Conservation (phyloP, 2,113 vertebrate species). For the Anarrhichthys ocellatus region DNA sequence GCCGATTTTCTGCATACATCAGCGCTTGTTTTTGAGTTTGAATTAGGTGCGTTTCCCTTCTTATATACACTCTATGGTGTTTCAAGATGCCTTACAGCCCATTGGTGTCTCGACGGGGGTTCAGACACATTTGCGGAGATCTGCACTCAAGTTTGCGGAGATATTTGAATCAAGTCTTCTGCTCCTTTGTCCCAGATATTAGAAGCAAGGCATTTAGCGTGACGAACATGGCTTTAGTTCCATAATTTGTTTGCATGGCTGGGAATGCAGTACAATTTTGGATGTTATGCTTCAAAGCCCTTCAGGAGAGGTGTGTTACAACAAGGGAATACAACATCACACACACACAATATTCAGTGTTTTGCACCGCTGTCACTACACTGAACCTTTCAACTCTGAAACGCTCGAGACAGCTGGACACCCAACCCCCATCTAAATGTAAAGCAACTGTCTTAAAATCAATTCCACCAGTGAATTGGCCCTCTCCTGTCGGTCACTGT, state of each 20-base stretch:
- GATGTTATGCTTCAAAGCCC: not conserved
- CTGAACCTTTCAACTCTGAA: not conserved
- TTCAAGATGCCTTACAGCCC: too few species aligned
- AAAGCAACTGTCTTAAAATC: not conserved
- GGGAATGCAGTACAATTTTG: not conserved
- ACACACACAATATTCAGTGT: not conserved
- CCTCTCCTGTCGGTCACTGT: not conserved
- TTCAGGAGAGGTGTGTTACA: not conserved
- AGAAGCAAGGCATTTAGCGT: not conserved
- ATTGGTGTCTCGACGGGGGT: too few species aligned
- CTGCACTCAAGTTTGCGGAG: not conserved
- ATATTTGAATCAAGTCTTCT: not conserved
- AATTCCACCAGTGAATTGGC: not conserved
- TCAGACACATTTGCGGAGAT: not conserved
- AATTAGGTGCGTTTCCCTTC: too few species aligned
- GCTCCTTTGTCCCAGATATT: not conserved
- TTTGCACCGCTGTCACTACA: not conserved
- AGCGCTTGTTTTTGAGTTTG: too few species aligned
- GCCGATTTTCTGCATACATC: not conserved
- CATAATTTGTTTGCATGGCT: not conserved
- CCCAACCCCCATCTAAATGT: not conserved
- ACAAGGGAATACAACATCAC: not conserved
- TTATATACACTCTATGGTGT: too few species aligned
- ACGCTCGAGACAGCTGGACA: not conserved
- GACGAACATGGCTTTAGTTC: not conserved